Evolutionary conservation across 2,888 invertebrate species (phyloP), one percentile per base, ranked within the genome.

Genomic region (Alsophila aescularia): DNA sequence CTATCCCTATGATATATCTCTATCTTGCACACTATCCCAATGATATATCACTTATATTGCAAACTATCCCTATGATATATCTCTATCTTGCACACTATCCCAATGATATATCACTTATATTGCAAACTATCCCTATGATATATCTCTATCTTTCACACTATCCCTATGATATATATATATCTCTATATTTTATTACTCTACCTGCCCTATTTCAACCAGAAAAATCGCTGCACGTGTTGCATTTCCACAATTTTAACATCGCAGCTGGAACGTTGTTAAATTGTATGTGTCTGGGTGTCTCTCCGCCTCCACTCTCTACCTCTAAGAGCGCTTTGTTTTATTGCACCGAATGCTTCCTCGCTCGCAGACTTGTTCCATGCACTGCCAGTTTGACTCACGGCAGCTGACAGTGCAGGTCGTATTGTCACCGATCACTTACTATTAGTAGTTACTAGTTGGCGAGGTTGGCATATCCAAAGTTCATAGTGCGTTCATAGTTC

Each of bases 251-350:
- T 62, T 66, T 60, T 52, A 61, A 60, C 52, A 55, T 44, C 48
- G 45, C 54, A 53, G 32, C 52, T 53, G 55, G 61, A 50, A 52
- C 62, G 62, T 65, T 65, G 73, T 70, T 69, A 70, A 64, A 69
- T 73, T 75, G 72, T 73, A 75, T 75, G 67, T 68, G 73, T 75
- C 75, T 75, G 70, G 63, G 62, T 52, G 61, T 48, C 54, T 55
- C 59, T 62, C 50, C 58, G 24, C 24, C 24, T 24, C 24, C 8
- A 24, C 24, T 1, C 24, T 24, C 24, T 7, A 24, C 24, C 48
- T 42, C 18, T 24, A n/a, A 31, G 29, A 32, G 39, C 29, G 32
- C 29, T 41, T 29, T 43, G 53, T 57, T 56, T 58, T 54, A 57
- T 42, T 44, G 45, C 56, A 60, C 60, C 64, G 55, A 49, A 48